A percentile compares a stretch with the other conserved stretches of the same genome.
These are phyloP conservation scores for Henricia sp. DNA, from an alignment of 53 echinoderm and acorn worm genomes.

Conservation along the genomic window DNA sequence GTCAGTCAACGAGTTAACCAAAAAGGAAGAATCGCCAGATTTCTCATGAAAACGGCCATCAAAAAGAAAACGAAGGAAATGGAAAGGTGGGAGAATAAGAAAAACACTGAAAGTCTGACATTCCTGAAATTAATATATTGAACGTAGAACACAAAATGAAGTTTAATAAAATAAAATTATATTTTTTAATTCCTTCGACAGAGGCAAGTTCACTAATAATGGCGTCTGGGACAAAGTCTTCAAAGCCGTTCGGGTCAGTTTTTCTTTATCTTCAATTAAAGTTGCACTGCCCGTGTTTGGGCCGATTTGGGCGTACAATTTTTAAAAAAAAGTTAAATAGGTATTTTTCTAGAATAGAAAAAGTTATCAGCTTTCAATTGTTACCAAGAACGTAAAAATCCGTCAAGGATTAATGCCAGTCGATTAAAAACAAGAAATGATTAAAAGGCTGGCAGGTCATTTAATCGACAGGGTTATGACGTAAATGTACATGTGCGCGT, in stretches of 20 bases:
- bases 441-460: too few species aligned
- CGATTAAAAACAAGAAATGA: too few species aligned
- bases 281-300: too few species aligned
- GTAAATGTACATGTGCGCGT: too few species aligned
- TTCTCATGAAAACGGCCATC: slow-evolving; percentile 68
- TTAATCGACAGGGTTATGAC: too few species aligned
- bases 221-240: slow-evolving; percentile 85
- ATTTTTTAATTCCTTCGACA: slow-evolving; percentile 2
- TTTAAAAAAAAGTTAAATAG: too few species aligned
- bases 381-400: too few species aligned
- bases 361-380: too few species aligned
- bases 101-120: neutral
- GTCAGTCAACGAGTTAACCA: slow-evolving; percentile 55
- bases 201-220: slow-evolving; percentile 74
- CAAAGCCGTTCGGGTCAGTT: slow-evolving; percentile 72
- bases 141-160: neutral
- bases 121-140: neutral
- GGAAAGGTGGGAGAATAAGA: slow-evolving; percentile 3
- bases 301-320: too few species aligned
- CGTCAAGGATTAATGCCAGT: too few species aligned
- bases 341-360: too few species aligned
- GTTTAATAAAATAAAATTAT: neutral
- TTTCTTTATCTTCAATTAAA: neutral
- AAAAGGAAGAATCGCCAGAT: slow-evolving; percentile 47
- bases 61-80: slow-evolving; percentile 67